Evolutionary conservation across 2,113 vertebrate species (phyloP), one percentile per base, ranked within the genome.

Genomic region (Perccottus glenii): DNA sequence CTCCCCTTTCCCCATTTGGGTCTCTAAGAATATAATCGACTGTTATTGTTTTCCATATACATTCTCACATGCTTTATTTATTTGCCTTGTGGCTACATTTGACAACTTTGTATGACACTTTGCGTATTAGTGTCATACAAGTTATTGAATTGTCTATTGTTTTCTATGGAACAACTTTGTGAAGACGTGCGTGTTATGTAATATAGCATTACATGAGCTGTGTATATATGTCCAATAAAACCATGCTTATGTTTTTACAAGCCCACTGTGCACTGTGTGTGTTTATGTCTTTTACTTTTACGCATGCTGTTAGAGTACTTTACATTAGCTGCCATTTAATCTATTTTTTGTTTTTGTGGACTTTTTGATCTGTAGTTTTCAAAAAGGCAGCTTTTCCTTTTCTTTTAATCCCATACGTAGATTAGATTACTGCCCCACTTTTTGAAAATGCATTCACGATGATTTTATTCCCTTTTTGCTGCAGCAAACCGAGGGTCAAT

Each of bases 401-500:
- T 27, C 19, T 35, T 62, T 56, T 47, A 61, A 71, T 65, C 33
- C 38, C 52, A 55, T 55, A 55, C 52, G 32, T 59, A 65, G 9
- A n/a, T 69, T 16, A 36, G 11, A 61, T 53, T 57, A 55, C 52
- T n/a, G 52, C 52, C 33, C 12, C 52, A 11, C 52, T 53, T 55
- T 15, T 36, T 36, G 14, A 38, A 55, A 55, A 36, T 33, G 52
- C 52, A 36, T 14, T 12, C 12, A 36, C 19, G 52, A 55, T 55
- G 52, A 55, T 32, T 33, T 32, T 19, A 50, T 27, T 64, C 62
- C 4, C 11, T 57, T 57, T 50, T 66, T 27, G 14, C 73, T 27
- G 70, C 53, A 56, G 60, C 56, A 62, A 75, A 75, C 70, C 58
- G 2, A 8, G 36, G 68, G 75, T 84, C 81, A 60, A 86, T 85